phyloP scores from a whole-genome alignment of 2,797 vertebrate genomes.

The Phoxinus dragarum region DNA sequence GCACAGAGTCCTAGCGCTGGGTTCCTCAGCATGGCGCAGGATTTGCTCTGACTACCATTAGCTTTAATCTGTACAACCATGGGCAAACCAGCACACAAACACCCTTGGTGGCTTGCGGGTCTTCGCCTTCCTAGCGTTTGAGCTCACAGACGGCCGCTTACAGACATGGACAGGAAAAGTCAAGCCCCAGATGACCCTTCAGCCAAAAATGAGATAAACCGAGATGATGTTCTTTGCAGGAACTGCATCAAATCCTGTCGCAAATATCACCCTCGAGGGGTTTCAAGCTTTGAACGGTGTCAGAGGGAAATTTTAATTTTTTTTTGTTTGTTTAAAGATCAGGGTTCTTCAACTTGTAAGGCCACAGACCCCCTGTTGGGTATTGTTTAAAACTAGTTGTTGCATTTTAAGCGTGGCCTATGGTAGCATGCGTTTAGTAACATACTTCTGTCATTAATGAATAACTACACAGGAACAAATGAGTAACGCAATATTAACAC shows the following conservation, averaged over 20 bases:
- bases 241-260: conserved; percentile 13
- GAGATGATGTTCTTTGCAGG: neutral
- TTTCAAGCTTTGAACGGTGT: conserved; percentile 21
- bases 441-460: neutral
- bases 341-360: neutral
- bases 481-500: neutral
- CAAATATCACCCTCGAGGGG: neutral
- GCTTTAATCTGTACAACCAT: conserved; percentile 58
- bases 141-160: conserved; percentile 3
- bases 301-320: too few relatives aligned
- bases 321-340: neutral
- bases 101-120: neutral
- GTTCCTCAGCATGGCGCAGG: conserved; percentile 35
- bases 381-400: neutral
- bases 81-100: conserved; percentile 38
- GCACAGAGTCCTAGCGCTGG: conserved; percentile 50
- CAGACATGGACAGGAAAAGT: conserved; percentile 1
- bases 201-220: conserved; percentile 27
- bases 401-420: neutral
- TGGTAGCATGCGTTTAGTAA: neutral
- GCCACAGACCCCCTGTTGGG: neutral
- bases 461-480: neutral
- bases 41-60: conserved; percentile 51
- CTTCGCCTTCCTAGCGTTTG: conserved; percentile 8
- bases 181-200: conserved; percentile 9